phyloP scores from a whole-genome alignment of 2,113 vertebrate genomes.

The Hippocampus mohnikei region DNA sequence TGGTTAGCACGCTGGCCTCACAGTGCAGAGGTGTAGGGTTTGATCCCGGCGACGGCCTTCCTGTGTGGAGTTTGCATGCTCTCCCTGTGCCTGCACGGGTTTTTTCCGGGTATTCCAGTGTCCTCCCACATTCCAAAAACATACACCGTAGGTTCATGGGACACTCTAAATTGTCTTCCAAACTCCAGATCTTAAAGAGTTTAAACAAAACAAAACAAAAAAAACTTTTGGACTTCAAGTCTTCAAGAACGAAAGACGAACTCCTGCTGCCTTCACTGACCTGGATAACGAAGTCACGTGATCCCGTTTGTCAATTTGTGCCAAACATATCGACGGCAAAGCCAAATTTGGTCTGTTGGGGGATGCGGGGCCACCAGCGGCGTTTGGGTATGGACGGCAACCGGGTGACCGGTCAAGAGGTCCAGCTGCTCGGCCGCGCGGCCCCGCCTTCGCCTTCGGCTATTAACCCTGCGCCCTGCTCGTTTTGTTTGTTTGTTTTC shows the following conservation, averaged over 20 bases:
- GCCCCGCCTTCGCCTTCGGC: slow-evolving; percentile 25
- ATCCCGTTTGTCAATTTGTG: slow-evolving; percentile 55
- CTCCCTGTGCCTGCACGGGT: no score
- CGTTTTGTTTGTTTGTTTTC: slow-evolving; percentile 67
- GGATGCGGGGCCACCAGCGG: slow-evolving; percentile 18
- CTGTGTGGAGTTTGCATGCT: no score
- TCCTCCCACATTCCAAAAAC: no score
- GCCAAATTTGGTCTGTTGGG: slow-evolving; percentile 27
- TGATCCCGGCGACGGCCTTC: no score
- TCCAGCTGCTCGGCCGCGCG: slow-evolving; percentile 36
- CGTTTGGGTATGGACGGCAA: slow-evolving; percentile 45
- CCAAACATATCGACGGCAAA: slow-evolving; percentile 48
- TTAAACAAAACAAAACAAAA: not conserved
- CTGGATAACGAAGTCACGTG: slow-evolving; percentile 30
- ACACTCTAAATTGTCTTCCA: not conserved
- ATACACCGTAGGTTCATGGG: no score
- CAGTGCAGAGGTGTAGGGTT: no score
- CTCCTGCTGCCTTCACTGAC: not conserved
- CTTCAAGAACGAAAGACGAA: not conserved
- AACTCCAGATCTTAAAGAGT: not conserved
- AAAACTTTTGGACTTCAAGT: not conserved
- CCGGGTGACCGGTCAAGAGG: slow-evolving; percentile 49
- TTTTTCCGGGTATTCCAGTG: no score
- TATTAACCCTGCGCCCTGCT: slow-evolving; percentile 25
- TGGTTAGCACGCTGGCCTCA: no score